Evolutionary conservation across 1,140 invertebrate genomes (phyloP).

Genomic region (Yoshiicerus persimilis): DNA sequence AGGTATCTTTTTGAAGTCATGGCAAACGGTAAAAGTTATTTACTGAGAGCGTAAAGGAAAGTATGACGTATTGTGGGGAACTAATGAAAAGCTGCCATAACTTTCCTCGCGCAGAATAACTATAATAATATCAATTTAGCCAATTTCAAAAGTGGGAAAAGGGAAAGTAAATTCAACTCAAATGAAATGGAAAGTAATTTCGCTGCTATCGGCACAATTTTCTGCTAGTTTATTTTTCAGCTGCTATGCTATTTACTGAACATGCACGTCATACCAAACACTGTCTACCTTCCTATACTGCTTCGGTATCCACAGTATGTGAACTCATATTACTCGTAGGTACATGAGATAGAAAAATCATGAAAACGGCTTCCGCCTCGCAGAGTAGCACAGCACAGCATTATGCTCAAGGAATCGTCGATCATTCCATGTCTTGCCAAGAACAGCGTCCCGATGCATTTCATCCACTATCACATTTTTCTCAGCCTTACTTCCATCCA

Average conservation of each 20-base stretch:
- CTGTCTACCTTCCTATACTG: not conserved
- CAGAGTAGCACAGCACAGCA: not conserved
- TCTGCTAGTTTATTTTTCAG: not conserved
- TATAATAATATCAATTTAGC: conserved; percentile 1
- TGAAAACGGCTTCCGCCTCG: not conserved
- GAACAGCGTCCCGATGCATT: not conserved
- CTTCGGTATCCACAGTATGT: not conserved
- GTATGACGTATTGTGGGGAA: not conserved
- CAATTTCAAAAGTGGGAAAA: not conserved
- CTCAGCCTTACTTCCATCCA: not conserved
- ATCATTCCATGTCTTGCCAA: not conserved
- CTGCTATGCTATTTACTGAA: not conserved
- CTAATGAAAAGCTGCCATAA: not conserved
- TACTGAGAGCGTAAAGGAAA: not conserved
- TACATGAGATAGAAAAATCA: not conserved
- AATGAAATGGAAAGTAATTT: not conserved
- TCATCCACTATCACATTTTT: not conserved
- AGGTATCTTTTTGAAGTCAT: not conserved
- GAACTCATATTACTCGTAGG: not conserved
- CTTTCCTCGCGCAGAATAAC: not conserved
- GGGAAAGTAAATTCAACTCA: not conserved
- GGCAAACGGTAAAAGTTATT: not conserved
- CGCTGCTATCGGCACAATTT: not conserved
- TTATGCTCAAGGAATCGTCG: not conserved
- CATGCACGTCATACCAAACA: not conserved